Percentiles rank a stretch among this genome's conserved stretches.
These are phyloP conservation scores for Trichoplax adhaerens DNA, from an alignment of 37 sponge, comb jelly and placozoan genomes.

Conservation along the genomic window DNA sequence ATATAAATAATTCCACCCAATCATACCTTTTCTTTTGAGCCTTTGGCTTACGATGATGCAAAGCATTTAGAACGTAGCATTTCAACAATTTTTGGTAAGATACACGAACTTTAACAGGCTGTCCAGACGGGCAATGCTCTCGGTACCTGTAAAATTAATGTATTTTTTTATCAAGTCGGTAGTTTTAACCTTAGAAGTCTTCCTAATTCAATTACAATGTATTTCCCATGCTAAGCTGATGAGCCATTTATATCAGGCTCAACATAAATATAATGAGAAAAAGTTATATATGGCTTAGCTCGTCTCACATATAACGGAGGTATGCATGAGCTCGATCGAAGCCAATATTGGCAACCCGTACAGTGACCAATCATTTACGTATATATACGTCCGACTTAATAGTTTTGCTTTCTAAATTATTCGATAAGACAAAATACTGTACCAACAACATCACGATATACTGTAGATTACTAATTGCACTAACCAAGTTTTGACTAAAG, in stretches of 20 bases:
- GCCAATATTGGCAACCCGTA: no score
- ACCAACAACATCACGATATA: no score
- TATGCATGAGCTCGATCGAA: background rate
- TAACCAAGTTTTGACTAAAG: constrained; percentile 86
- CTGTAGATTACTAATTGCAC: background rate
- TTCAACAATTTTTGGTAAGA: constrained; percentile 97
- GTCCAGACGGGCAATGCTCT: constrained; percentile 88
- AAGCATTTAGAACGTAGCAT: constrained; percentile 84
- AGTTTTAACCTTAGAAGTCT: background rate
- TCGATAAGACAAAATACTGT: no score
- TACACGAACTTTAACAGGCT: constrained; percentile 97
- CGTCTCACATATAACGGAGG: background rate
- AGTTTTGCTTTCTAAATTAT: no score
- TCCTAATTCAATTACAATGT: background rate
- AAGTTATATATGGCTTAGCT: background rate
- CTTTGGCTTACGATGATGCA: constrained; percentile 90
- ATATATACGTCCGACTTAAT: no score
- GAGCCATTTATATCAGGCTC: background rate
- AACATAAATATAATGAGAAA: constrained; percentile 3
- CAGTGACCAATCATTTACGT: no score
- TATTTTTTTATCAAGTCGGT: background rate
- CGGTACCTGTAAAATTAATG: constrained; percentile 35
- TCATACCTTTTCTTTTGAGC: constrained; percentile 87
- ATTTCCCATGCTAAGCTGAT: background rate
- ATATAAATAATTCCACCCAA: background rate